Conservation (phyloP, 2,888 invertebrate genomes). For the Cerceris rybyensis region DNA sequence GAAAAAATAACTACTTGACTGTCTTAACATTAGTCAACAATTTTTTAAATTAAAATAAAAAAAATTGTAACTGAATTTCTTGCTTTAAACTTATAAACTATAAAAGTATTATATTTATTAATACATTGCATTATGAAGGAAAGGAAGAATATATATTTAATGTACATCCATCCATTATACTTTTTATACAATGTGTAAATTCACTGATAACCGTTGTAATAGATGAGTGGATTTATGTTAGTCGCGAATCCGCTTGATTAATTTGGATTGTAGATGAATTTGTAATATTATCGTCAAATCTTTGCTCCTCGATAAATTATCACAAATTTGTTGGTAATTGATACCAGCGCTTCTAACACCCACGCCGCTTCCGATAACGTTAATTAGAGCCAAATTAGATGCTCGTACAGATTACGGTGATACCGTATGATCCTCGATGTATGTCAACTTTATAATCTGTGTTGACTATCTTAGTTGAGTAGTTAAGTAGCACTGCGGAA, state of each 20-base stretch:
- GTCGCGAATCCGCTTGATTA: background rate
- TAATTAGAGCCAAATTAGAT: slow-evolving; percentile 8
- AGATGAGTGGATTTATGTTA: background rate
- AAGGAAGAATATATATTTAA: too few species aligned
- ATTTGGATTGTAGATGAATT: background rate
- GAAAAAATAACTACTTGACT: too few species aligned
- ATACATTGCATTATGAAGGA: too few species aligned
- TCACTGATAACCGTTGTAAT: background rate
- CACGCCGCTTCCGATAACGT: slow-evolving; percentile 3
- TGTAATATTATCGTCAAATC: background rate
- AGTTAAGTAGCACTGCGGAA: too few species aligned
- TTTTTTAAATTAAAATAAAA: too few species aligned
- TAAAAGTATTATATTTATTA: too few species aligned
- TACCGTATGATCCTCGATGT: background rate
- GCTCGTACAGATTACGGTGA: background rate
- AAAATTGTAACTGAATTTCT: too few species aligned
- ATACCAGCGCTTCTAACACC: background rate
- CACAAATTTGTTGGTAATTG: background rate
- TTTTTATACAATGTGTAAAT: too few species aligned
- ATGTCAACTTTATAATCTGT: background rate
- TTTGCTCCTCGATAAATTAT: background rate
- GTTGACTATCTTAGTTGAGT: too few species aligned
- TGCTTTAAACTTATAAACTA: too few species aligned
- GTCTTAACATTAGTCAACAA: too few species aligned
- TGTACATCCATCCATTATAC: too few species aligned